Base-by-base conservation (phyloP, 2,797 vertebrate genomes). In the Microchirus variegatus region DNA sequence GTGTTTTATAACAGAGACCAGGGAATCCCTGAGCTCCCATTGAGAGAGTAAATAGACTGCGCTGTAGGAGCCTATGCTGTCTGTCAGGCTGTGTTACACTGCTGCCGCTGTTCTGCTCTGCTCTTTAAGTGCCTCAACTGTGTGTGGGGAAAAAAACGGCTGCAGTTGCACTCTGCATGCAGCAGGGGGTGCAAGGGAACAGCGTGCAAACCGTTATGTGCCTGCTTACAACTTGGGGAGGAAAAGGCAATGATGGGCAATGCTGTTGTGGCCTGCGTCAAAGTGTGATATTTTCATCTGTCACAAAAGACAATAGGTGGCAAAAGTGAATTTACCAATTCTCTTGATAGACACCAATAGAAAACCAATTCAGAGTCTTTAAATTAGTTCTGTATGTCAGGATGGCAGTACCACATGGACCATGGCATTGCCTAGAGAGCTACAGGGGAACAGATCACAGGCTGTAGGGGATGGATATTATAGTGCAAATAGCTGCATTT, bases 131-230 rank as follows among this genome's bases (percentile, higher is more conserved):
- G 40, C 18, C 31, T 14, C 11, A 4, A 3, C 19, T 22, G 18
- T 19, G 52, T 55, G 45, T 0, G 48, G n/a, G n/a, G n/a, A n/a
- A 59, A 59, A 65, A 61, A 41, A 3, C 3, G 1, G 12, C 22
- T 80, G 87, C 70, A 83, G 77, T 78, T 70, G 61, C 81, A 56
- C 4, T 0, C 2, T 72, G 66, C 53, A 85, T 92, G 86, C 90
- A 94, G 93, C 94, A 96, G 95, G 91, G 89, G 95, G 88, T 42
- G 79, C 92, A 95, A 90, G 85, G 93, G 65, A 72, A 79, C n/a
- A 4, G 18, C 22, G 44, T 64, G 16, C 45, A 54, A 59, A 31
- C 35, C 43, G 50, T 52, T 46, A 61, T 67, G 14, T 52, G 59
- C 5, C 73, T 55, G 38, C 64, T 73, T 74, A 74, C 44, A 58